Evolutionary conservation across 2,888 invertebrate genomes (phyloP), one percentile per base, ranked within the genome.

Genomic region (Electrophaes corylata): DNA sequence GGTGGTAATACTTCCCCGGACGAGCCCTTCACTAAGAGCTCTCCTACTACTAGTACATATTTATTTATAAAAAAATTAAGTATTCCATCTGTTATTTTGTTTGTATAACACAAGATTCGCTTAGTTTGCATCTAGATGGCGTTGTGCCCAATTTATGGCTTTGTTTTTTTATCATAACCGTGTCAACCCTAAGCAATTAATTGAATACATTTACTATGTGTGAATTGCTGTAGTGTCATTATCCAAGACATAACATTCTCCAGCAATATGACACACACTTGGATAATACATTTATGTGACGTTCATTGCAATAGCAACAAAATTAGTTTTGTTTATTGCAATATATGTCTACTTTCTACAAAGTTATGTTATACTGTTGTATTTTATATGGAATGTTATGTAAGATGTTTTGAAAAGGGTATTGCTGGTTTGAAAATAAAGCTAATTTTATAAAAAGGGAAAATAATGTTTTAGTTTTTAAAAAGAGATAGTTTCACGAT

Each of bases 161-260:
- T n/a, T n/a, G n/a, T n/a, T n/a, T n/a, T n/a, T n/a, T n/a, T n/a
- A n/a, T n/a, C n/a, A n/a, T n/a, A n/a, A n/a, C n/a, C 37, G 37
- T 19, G 57, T 52, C 65, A 61, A 77, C 83, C 67, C 69, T 72
- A 60, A 12, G 26, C 55, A 66, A 77, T 79, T 84, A 80, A 83
- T 83, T 79, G 76, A 74, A 59, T 67, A 70, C 73, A 72, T 76
- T 76, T 69, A 73, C 73, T 73, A 81, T 71, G 81, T 84, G 84
- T 76, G 78, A 83, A 83, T 73, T 76, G 76, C 73, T 70, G 68
- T 67, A 62, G 71, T 50, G 62, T 69, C 70, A 73, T 71, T 73
- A 70, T 63, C 64, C 64, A 48, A 57, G 65, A 68, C 71, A 69
- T 72, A 67, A 68, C 60, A 60, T 57, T 39, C n/a, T 19, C 18